Evolutionary conservation across 1,140 invertebrate species (phyloP), one percentile per base, ranked within the genome.

Genomic region (Dendrolimus punctatus): DNA sequence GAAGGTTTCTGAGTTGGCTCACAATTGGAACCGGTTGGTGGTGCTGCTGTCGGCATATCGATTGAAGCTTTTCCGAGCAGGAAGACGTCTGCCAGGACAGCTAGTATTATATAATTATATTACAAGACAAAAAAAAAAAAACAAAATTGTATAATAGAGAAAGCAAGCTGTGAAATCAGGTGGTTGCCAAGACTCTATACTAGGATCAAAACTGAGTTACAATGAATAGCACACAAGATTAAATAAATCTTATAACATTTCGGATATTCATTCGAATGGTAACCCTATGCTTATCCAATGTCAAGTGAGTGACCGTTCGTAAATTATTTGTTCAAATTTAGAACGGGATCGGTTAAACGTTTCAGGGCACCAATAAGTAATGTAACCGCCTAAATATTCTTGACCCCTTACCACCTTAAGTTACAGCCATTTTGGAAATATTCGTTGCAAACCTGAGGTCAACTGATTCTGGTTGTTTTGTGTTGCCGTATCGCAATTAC

Each of bases 291-390:
- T 44, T 10, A 6, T 8, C 37, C 64, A 57, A 61, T 70, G 73
- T 76, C 73, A 72, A 73, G 72, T 23, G 23, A 80, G 66, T 79
- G 78, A 73, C 79, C 73, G 76, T 80, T 73, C 68, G 71, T 85
- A 81, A 85, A 81, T 85, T 83, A 83, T 85, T 85, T 74, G 78
- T 79, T 76, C 74, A 82, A 82, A 85, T 85, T 85, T 85, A 81
- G 76, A 80, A 76, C 68, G 63, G 76, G 70, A 80, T 82, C 74
- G 72, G 70, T 65, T 84, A 82, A 85, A 79, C 76, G 79, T 80
- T 83, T 76, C 64, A 77, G 79, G 71, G 76, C 72, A 73, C 78
- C 74, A 80, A 83, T 85, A 83, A 82, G 76, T 85, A 83, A 85
- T 79, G 58, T 63, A 42, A 4, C 42, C 37, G 42, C 46, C 82